Conservation (phyloP, 2,113 vertebrate genomes). For the Morone saxatilis region DNA sequence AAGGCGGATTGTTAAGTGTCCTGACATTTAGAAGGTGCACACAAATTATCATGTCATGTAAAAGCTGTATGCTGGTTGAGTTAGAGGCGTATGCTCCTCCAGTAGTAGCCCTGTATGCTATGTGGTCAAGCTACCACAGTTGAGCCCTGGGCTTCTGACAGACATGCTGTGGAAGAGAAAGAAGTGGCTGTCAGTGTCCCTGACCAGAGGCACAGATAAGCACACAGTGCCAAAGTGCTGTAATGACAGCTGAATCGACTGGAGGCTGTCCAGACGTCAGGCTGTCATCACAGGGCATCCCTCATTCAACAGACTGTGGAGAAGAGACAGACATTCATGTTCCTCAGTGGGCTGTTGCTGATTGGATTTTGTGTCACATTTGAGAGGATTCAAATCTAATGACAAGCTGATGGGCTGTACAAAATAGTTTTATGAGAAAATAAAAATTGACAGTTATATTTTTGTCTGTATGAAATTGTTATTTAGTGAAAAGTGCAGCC, state of each 20-base stretch:
- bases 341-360: not conserved
- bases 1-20: not conserved
- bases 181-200: constrained; percentile 21
- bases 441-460: not conserved
- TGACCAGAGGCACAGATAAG: constrained; percentile 27
- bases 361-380: not conserved
- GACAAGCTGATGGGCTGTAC: not conserved
- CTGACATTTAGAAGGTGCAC: not conserved
- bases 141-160: not conserved
- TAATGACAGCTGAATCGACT: constrained; percentile 26
- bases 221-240: constrained; percentile 10
- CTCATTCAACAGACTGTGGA: not conserved
- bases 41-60: constrained; percentile 6
- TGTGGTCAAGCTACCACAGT: constrained; percentile 3
- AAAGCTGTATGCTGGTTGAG: not conserved
- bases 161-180: not conserved
- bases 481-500: not conserved
- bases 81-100: not conserved
- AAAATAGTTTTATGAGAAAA: not conserved
- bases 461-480: not conserved
- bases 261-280: constrained; percentile 17
- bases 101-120: not conserved
- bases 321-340: not conserved
- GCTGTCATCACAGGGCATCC: constrained; percentile 38
- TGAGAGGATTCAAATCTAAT: not conserved